A percentile compares a stretch with the other conserved stretches of the same genome.
Conservation (phyloP, 2,888 invertebrate genomes). For the Diaphora mendica region DNA sequence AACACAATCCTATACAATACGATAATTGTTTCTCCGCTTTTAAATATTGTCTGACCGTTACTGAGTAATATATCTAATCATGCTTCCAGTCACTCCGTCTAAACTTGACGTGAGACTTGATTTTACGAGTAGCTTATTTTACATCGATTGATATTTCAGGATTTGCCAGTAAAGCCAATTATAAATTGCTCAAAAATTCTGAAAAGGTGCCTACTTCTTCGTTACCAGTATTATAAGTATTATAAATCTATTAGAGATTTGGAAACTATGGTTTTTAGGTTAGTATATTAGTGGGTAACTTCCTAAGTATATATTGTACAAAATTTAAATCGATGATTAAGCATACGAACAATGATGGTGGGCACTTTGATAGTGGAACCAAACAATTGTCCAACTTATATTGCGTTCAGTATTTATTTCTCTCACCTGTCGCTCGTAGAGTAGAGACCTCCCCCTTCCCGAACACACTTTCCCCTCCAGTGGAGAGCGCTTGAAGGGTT, state of each 20-base stretch:
- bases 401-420: conserved; percentile 63
- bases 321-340: background rate
- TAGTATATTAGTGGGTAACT: background rate
- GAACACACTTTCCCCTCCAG: background rate
- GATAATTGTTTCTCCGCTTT: background rate
- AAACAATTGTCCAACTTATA: conserved; percentile 54
- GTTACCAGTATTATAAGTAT: too few relatives aligned
- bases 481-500: background rate
- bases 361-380: conserved; percentile 24
- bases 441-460: background rate
- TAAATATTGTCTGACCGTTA: background rate
- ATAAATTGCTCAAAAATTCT: background rate
- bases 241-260: too few relatives aligned
- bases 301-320: background rate
- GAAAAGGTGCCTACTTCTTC: background rate
- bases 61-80: background rate
- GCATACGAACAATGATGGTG: conserved; percentile 1
- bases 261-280: background rate
- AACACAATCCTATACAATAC: conserved; percentile 8
- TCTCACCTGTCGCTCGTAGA: conserved; percentile 58
- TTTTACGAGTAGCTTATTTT: background rate
- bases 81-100: background rate
- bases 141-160: background rate
- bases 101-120: background rate
- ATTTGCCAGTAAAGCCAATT: background rate